Conservation (phyloP, 2,888 invertebrate genomes). For the Carabus problematicus region DNA sequence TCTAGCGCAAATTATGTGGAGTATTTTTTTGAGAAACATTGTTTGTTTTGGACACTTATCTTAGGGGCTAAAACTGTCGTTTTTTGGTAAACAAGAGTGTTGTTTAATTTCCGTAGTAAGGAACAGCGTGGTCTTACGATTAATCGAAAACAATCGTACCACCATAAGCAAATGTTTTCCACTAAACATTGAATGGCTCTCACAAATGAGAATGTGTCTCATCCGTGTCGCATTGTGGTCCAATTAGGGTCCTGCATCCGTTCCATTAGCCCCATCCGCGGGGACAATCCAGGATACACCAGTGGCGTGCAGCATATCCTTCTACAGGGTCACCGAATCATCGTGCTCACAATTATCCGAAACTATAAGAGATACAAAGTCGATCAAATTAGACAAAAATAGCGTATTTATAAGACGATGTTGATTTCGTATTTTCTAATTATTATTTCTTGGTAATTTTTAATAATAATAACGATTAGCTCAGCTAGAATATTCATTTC, state of each 20-base stretch:
- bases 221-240: conserved; percentile 34
- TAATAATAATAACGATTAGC: no score
- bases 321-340: neutral
- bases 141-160: conserved; percentile 32
- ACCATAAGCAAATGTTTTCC: neutral
- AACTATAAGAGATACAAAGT: no score
- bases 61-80: no score
- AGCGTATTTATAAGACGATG: neutral
- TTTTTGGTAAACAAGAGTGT: conserved; percentile 5
- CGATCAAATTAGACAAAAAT: no score
- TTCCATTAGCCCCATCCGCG: conserved; percentile 38
- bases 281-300: conserved; percentile 1
- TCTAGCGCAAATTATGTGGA: no score
- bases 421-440: neutral
- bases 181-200: neutral
- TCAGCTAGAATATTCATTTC: no score
- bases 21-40: no score
- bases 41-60: no score
- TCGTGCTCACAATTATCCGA: no score
- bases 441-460: no score
- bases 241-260: conserved; percentile 39
- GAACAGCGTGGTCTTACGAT: conserved; percentile 2
- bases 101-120: neutral
- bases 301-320: neutral
- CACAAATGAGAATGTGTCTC: conserved; percentile 35